These are phyloP conservation scores for Scartelaos histophorus DNA, from an alignment of 2,113 vertebrate species.

Conservation along the genomic window DNA sequence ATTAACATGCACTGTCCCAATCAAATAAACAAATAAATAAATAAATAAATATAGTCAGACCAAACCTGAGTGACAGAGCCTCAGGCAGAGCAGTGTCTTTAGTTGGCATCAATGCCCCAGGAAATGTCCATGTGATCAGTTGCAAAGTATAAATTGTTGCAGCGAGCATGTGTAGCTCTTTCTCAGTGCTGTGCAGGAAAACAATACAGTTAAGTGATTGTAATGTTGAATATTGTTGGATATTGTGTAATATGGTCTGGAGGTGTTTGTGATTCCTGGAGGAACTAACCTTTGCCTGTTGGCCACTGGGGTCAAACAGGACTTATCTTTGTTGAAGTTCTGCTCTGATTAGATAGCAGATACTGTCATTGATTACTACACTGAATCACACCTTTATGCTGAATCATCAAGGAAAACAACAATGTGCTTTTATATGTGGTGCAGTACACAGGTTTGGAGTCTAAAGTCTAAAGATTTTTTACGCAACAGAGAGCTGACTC, in stretches of 20 bases:
- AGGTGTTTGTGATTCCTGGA: slow-evolving; percentile 10
- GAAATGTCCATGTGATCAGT: too few relatives aligned
- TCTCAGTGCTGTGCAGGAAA: background rate
- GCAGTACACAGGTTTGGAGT: background rate
- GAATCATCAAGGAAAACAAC: slow-evolving; percentile 15
- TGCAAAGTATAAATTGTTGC: too few relatives aligned
- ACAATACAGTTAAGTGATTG: background rate
- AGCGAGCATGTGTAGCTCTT: background rate
- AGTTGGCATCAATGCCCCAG: too few relatives aligned
- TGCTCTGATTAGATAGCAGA: slow-evolving; percentile 40
- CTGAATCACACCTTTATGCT: background rate
- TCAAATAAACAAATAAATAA: too few relatives aligned
- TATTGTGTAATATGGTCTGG: too few relatives aligned
- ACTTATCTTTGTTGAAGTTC: slow-evolving; percentile 11
- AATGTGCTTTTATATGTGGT: background rate
- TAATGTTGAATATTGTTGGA: background rate
- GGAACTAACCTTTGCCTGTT: slow-evolving; percentile 42
- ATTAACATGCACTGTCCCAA: too few relatives aligned
- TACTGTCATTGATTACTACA: background rate
- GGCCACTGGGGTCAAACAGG: slow-evolving; percentile 8
- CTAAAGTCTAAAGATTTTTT: slow-evolving; percentile 44
- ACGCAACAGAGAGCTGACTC: slow-evolving; percentile 37
- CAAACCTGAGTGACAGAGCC: too few relatives aligned
- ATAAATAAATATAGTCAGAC: too few relatives aligned
- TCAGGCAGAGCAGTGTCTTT: too few relatives aligned